Evolutionary conservation across 2,888 invertebrate genomes (phyloP).

Genomic region (Pseudeuparius sepicola): DNA sequence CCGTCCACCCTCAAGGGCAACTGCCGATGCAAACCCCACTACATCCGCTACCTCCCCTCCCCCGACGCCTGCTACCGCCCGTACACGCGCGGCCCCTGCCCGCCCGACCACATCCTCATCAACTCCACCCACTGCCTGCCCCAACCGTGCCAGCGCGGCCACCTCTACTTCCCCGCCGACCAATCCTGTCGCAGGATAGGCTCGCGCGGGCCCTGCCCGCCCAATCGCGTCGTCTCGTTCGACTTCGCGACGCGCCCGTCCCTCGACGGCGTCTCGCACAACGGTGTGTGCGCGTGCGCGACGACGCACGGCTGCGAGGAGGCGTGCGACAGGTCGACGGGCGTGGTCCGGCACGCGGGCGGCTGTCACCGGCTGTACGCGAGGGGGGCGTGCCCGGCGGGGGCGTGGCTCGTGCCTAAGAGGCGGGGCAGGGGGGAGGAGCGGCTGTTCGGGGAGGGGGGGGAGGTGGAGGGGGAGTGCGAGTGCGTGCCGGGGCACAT

Average conservation of each 20-base stretch:
- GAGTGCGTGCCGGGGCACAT: constrained; percentile 62
- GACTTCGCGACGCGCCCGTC: constrained; percentile 71
- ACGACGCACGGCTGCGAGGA: constrained; percentile 23
- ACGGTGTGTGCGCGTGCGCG: constrained; percentile 67
- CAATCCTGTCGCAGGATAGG: constrained; percentile 72
- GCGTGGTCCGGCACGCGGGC: constrained; percentile 52
- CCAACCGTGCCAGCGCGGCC: constrained; percentile 64
- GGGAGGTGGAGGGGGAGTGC: constrained; percentile 31
- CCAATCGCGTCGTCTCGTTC: constrained; percentile 66
- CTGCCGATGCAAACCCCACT: constrained; percentile 61
- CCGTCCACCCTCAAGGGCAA: constrained; percentile 42
- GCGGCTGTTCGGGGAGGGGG: constrained; percentile 20
- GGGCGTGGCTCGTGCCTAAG: constrained; percentile 57
- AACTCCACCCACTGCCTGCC: constrained; percentile 57
- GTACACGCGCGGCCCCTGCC: constrained; percentile 72
- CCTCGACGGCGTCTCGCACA: constrained; percentile 70
- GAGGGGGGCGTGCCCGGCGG: constrained; percentile 64
- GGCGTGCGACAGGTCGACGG: constrained; percentile 34
- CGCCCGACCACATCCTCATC: constrained; percentile 54
- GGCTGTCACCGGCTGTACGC: constrained; percentile 64
- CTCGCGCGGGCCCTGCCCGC: constrained; percentile 62
- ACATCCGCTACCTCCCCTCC: constrained; percentile 49
- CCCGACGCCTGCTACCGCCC: constrained; percentile 67
- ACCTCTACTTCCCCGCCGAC: constrained; percentile 64
- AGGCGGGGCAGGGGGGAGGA: constrained; percentile 33